Percentiles rank a stretch among this genome's conserved stretches.
Conservation (phyloP, 2,888 invertebrate species). For the Cepaea hortensis region DNA sequence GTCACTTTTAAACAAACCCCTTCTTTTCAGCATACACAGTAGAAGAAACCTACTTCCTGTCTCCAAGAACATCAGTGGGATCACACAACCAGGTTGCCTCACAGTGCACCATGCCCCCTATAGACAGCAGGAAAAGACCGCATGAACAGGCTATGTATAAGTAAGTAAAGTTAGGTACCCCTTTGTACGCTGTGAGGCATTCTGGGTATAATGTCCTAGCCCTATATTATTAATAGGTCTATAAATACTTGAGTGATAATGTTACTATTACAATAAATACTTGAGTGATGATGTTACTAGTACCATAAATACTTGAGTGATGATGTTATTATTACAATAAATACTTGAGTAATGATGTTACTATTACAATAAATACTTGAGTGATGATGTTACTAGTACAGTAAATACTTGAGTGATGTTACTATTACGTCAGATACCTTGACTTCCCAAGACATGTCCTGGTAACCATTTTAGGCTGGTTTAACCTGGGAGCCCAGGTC, state of each 20-base stretch:
- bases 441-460: no score
- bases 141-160: not conserved
- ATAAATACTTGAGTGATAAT: not conserved
- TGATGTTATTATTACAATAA: no score
- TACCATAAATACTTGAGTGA: no score
- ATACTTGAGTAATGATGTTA: no score
- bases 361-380: no score
- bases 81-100: slow-evolving; percentile 50
- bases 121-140: slow-evolving; percentile 40
- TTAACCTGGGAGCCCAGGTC: no score
- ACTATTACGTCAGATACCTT: no score
- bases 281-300: not conserved
- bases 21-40: slow-evolving; percentile 63
- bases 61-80: slow-evolving; percentile 54
- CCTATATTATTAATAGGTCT: not conserved
- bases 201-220: not conserved
- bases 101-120: slow-evolving; percentile 6
- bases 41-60: slow-evolving; percentile 65
- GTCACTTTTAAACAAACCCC: not conserved
- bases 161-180: not conserved
- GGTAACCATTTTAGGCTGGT: no score
- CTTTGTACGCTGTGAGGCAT: not conserved
- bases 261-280: not conserved
- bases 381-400: no score
- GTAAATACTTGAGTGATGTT: no score